Conservation (phyloP, 30 jellyfish, hydroid and myxozoan species). For the Catostylus mosaicus region DNA sequence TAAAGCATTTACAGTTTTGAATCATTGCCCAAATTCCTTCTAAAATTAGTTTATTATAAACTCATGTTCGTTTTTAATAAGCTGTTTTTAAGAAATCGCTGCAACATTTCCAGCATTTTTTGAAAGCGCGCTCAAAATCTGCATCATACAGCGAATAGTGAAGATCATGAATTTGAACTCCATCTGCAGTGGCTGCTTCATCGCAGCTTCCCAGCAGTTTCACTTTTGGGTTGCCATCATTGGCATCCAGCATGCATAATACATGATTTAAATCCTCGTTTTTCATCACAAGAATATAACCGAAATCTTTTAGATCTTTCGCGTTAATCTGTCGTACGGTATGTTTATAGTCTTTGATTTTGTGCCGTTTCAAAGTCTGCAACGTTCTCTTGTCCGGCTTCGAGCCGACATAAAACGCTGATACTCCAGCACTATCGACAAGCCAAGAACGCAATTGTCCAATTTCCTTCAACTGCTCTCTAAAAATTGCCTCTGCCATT, state of each 20-base stretch:
- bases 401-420: slow-evolving; percentile 61
- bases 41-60: too few relatives aligned
- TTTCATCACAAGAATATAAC: slow-evolving; percentile 81
- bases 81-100: slow-evolving; percentile 44
- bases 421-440: slow-evolving; percentile 88
- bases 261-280: slow-evolving; percentile 62
- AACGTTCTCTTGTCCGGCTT: slow-evolving; percentile 79
- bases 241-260: slow-evolving; percentile 24
- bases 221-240: slow-evolving; percentile 14
- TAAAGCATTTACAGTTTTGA: too few relatives aligned
- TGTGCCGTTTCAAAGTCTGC: slow-evolving; percentile 64
- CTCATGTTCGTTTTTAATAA: not conserved
- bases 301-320: slow-evolving; percentile 66
- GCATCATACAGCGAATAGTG: slow-evolving; percentile 46
- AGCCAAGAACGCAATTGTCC: slow-evolving; percentile 54
- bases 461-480: slow-evolving; percentile 50
- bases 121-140: slow-evolving; percentile 71
- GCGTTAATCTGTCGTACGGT: slow-evolving; percentile 59
- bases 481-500: slow-evolving; percentile 86
- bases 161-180: slow-evolving; percentile 52
- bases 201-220: slow-evolving; percentile 73
- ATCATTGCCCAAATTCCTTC: too few relatives aligned
- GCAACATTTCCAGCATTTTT: slow-evolving; percentile 78
- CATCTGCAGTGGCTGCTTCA: slow-evolving; percentile 52
- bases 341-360: slow-evolving; percentile 57